A percentile compares a stretch with the other conserved stretches of the same genome.
phyloP scores from a whole-genome alignment of 2,113 vertebrate genomes.

The Microcebus jonahi region DNA sequence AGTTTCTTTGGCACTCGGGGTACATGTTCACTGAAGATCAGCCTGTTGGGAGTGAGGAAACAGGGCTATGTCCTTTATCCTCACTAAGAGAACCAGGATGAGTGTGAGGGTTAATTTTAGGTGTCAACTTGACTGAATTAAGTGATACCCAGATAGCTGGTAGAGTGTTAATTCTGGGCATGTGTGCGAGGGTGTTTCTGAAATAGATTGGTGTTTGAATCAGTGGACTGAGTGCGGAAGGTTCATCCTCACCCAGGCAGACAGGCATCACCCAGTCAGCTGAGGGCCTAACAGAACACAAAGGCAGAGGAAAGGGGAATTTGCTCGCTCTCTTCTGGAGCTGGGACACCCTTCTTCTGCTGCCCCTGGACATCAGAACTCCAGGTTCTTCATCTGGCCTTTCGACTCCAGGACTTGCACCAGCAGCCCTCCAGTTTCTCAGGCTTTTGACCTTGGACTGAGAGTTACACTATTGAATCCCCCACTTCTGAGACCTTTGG shows the following conservation, averaged over 20 bases:
- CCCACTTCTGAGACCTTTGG: background rate
- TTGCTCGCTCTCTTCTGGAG: background rate
- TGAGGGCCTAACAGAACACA: background rate
- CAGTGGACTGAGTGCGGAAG: background rate
- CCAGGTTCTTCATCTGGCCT: background rate
- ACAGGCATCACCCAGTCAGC: background rate
- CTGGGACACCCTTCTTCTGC: background rate
- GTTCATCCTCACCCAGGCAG: background rate
- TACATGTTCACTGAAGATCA: background rate
- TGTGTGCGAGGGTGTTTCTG: background rate
- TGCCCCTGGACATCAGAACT: background rate
- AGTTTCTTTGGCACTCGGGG: background rate
- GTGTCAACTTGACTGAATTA: background rate
- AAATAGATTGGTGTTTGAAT: background rate
- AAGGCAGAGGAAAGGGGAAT: background rate
- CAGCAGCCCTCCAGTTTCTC: background rate
- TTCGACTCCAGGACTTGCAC: background rate
- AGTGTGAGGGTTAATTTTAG: background rate
- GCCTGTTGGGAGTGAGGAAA: background rate
- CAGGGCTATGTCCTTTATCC: background rate
- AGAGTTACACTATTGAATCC: background rate
- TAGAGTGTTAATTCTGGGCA: background rate
- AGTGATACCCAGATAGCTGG: background rate
- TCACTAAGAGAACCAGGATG: background rate
- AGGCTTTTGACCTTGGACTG: background rate